Conservation (phyloP, 2,797 vertebrate species). For the Poecile montanus region DNA sequence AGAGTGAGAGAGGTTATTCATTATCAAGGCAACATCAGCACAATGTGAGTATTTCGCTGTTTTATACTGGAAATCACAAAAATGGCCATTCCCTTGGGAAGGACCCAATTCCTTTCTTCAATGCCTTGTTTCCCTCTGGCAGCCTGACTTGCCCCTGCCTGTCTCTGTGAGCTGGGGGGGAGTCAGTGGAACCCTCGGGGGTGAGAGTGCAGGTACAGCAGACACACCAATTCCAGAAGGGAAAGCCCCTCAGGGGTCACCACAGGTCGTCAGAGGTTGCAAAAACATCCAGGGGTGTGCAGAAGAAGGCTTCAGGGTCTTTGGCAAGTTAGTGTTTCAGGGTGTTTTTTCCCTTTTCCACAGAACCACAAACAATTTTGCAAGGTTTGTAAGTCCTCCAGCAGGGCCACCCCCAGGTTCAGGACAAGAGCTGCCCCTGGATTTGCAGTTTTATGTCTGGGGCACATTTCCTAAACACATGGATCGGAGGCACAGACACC, state of each 20-base stretch:
- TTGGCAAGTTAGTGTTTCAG: not conserved
- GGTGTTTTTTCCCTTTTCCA: not conserved
- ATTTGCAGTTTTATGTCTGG: not conserved
- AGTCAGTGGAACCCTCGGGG: fast-evolving
- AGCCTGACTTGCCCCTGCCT: not conserved
- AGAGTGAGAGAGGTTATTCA: not conserved
- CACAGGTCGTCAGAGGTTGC: not conserved
- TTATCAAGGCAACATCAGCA: not conserved
- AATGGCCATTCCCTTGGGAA: not conserved
- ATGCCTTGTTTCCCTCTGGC: not conserved
- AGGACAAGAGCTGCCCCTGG: not conserved
- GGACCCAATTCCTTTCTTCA: not conserved
- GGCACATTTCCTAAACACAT: not conserved
- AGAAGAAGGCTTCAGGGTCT: not conserved
- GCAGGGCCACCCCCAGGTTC: not conserved
- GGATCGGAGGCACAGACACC: not conserved
- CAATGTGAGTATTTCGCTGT: not conserved
- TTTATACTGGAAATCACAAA: not conserved
- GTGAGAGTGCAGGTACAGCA: fast-evolving
- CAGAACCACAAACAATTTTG: not conserved
- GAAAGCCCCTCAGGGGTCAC: fast-evolving
- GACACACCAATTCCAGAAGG: not conserved
- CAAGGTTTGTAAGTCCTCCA: not conserved
- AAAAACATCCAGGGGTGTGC: fast-evolving
- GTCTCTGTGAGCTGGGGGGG: not conserved